These are phyloP conservation scores for Dallia pectoralis DNA, from an alignment of 2,797 vertebrate species.

Conservation along the genomic window DNA sequence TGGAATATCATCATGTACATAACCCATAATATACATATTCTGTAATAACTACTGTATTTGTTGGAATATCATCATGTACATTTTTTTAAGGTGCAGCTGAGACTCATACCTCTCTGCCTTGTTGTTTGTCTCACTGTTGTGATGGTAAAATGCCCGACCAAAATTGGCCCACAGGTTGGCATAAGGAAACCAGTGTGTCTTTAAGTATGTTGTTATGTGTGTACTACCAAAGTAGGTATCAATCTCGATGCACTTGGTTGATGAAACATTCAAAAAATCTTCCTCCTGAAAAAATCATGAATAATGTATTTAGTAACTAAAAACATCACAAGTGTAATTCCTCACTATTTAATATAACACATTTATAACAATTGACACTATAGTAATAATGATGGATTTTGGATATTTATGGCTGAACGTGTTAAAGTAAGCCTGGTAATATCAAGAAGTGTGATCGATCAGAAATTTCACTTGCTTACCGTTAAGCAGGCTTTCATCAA, in stretches of 20 bases:
- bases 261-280: conserved; percentile 12
- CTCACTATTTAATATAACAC: neutral
- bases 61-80: too few relatives aligned
- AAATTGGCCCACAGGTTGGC: conserved; percentile 2
- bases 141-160: conserved; percentile 17
- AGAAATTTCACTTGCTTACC: neutral
- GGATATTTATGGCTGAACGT: too few relatives aligned
- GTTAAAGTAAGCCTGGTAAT: too few relatives aligned
- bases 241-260: conserved; percentile 15
- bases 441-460: too few relatives aligned
- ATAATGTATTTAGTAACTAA: neutral
- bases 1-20: too few relatives aligned
- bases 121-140: conserved; percentile 26
- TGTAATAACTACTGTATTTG: too few relatives aligned
- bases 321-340: neutral
- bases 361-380: neutral
- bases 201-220: conserved; percentile 16
- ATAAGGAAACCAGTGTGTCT: conserved; percentile 12
- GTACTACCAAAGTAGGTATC: conserved; percentile 8
- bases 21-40: too few relatives aligned
- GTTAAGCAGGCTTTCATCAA: conserved; percentile 18
- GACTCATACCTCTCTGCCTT: conserved; percentile 24
- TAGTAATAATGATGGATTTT: too few relatives aligned
- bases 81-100: too few relatives aligned
- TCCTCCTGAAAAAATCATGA: neutral